Evolutionary conservation across 2,888 invertebrate species (phyloP), one percentile per base, ranked within the genome.

Genomic region (Lomographa bimaculata): DNA sequence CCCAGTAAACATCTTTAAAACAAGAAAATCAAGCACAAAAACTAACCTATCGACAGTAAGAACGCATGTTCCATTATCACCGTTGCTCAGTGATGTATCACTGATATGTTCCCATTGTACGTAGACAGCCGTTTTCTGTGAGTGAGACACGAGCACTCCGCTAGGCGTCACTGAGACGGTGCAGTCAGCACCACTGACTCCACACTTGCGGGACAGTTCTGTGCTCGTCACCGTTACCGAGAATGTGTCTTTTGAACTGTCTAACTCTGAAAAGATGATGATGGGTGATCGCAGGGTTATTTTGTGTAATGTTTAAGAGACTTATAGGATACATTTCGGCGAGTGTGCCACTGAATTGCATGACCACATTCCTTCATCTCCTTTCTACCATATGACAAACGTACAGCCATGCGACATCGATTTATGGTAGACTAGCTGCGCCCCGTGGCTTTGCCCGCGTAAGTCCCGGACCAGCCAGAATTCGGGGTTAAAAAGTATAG

Each of bases 151-250:
- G 1, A 90, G 74, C 14, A 93, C 79, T 29, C 93, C 93, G 5
- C 79, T 72, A 0, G 90, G 59, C 4, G 89, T 89, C 2, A 92
- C 75, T 7, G 90, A 84, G 36, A 93, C 72, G 12, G 90, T 86
- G 23, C 93, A 91, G 61, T 92, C 91, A 1, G 91, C 72, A 5
- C 91, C 91, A 25, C 82, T 80, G 32, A 94, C 70, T 6, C 92
- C 91, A 30, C 93, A 91, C 26, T 86, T 83, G 61, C 91, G 90
- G 1, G 94, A 92, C 69, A 93, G 89, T 16, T 89, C 84, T 12
- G 93, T 93, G 44, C 92, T 90, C 2, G 93, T 79, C 48, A 94
- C 74, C 2, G 92, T 93, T 24, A 94, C 90, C 17, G 90, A 87
- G 64, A 91, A 92, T 19, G 80, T 79, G 60, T 85, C 82, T 74